Conservation (phyloP, 2,888 invertebrate genomes). For the Eristalinus sepulchralis region DNA sequence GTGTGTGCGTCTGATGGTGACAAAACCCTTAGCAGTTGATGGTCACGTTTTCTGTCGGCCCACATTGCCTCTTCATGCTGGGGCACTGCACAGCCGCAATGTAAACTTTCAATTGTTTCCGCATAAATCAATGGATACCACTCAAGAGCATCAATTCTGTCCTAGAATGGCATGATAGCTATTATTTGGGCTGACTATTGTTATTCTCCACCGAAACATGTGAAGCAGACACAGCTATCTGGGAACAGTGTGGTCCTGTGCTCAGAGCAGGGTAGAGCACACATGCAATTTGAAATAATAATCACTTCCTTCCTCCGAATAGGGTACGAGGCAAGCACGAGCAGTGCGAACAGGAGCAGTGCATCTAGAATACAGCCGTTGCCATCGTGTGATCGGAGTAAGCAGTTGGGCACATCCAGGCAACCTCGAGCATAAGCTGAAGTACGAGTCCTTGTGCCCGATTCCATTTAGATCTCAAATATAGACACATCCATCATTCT, state of each 20-base stretch:
- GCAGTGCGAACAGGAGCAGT: slow-evolving; percentile 6
- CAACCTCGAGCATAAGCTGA: slow-evolving; percentile 5
- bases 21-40: slow-evolving; percentile 28
- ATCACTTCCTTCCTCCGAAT: slow-evolving; percentile 52
- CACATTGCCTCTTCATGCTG: neutral
- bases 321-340: slow-evolving; percentile 15
- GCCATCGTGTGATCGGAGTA: slow-evolving; percentile 9
- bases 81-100: slow-evolving; percentile 14
- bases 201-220: slow-evolving; percentile 54
- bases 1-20: slow-evolving; percentile 13
- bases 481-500: slow-evolving; percentile 65
- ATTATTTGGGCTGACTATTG: slow-evolving; percentile 56
- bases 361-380: slow-evolving; percentile 34
- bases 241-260: neutral
- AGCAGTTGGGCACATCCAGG: slow-evolving; percentile 27
- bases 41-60: slow-evolving; percentile 18
- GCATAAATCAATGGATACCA: slow-evolving; percentile 54
- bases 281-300: slow-evolving; percentile 61
- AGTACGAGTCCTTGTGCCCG: slow-evolving; percentile 49
- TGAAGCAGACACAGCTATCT: slow-evolving; percentile 19
- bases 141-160: slow-evolving; percentile 50
- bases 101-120: slow-evolving; percentile 47
- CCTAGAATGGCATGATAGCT: slow-evolving; percentile 55
- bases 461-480: slow-evolving; percentile 61
- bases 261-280: slow-evolving; percentile 5